Evolutionary conservation across 2,888 invertebrate species (phyloP).

Genomic region (Pilophorus perplexus): DNA sequence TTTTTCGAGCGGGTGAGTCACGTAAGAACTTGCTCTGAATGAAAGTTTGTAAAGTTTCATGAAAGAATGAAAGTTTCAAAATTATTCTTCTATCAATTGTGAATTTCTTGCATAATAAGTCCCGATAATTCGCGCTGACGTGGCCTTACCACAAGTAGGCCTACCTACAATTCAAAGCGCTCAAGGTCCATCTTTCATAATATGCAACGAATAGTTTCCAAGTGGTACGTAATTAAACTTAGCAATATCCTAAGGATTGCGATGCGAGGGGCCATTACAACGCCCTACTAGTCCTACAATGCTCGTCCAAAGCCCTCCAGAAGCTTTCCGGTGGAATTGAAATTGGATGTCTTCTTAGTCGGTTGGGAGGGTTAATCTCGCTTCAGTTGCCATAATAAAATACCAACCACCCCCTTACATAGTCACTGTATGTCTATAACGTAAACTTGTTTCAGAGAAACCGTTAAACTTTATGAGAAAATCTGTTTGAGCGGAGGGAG

Average conservation of each 20-base stretch:
- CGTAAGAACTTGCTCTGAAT: no score
- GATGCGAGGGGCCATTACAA: conserved; percentile 26
- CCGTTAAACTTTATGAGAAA: conserved; percentile 31
- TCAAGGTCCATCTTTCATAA: conserved; percentile 32
- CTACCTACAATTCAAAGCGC: no score
- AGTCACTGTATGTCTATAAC: conserved; percentile 21
- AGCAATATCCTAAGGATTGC: background rate
- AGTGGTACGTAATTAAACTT: conserved; percentile 33
- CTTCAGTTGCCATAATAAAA: conserved; percentile 16
- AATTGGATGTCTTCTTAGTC: conserved; percentile 16
- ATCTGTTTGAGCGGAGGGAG: background rate
- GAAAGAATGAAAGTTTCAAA: no score
- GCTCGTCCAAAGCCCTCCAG: background rate
- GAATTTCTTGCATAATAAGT: no score
- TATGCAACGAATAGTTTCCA: conserved; percentile 25
- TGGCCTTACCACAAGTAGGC: no score
- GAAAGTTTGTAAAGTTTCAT: no score
- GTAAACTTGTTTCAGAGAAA: conserved; percentile 19
- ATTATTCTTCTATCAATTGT: no score
- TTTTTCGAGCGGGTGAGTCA: no score
- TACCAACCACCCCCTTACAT: conserved; percentile 2
- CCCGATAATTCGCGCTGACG: no score
- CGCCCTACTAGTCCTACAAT: background rate
- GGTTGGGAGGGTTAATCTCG: conserved; percentile 3
- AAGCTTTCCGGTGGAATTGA: conserved; percentile 12